Evolutionary conservation across 2,113 vertebrate species (phyloP).

Genomic region (Agapornis roseicollis): DNA sequence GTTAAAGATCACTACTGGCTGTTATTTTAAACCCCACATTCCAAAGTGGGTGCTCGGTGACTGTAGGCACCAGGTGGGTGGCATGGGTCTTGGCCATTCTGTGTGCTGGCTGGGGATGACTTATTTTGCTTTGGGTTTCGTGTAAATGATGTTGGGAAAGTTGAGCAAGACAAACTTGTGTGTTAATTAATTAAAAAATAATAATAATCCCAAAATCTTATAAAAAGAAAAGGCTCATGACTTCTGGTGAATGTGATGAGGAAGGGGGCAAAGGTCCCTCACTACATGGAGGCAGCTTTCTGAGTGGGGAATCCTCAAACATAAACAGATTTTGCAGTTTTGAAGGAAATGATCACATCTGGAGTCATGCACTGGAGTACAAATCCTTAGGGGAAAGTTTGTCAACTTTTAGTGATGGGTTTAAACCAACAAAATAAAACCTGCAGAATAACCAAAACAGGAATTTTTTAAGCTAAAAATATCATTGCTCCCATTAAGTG

Average conservation of each 20-base stretch:
- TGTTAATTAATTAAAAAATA: neutral
- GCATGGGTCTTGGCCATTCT: neutral
- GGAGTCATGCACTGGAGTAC: neutral
- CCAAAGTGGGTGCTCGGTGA: neutral
- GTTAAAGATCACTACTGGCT: neutral
- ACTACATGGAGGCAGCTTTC: neutral
- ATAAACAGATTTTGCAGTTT: neutral
- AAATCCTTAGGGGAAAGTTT: neutral
- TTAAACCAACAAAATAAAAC: neutral
- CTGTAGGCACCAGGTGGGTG: fast-evolving
- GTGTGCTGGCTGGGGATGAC: neutral
- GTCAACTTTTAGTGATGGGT: neutral
- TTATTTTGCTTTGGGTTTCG: neutral
- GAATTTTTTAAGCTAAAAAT: neutral
- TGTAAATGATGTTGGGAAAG: neutral
- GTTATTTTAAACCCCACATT: neutral
- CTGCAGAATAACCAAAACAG: neutral
- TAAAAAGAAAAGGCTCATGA: neutral
- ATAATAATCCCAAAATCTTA: neutral
- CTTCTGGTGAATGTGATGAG: neutral
- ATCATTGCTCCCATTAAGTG: neutral
- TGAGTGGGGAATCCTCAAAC: neutral
- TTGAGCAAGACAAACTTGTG: fast-evolving
- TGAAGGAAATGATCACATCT: fast-evolving
- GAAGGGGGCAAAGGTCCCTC: neutral